These are phyloP conservation scores for Drosophila ambigua DNA, from an alignment of 1,140 invertebrate species.

Conservation along the genomic window DNA sequence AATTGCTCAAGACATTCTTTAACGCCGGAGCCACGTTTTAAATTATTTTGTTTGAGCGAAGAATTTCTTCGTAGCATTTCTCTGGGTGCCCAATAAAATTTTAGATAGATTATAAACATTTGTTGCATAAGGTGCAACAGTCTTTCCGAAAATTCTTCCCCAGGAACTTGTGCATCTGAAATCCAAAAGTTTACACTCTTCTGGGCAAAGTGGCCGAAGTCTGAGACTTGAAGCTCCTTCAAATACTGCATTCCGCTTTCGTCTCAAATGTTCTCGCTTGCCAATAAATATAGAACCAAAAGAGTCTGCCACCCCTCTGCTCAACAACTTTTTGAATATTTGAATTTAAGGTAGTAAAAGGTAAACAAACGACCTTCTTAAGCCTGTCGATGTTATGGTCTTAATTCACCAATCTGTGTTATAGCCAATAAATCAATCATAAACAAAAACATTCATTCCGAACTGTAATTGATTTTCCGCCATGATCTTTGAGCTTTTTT, in stretches of 20 bases:
- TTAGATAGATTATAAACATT: too few relatives aligned
- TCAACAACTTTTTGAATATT: constrained; percentile 7
- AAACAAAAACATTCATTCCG: constrained; percentile 5
- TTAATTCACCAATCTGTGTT: background rate
- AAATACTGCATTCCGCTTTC: background rate
- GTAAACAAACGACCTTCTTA: background rate
- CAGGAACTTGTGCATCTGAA: too few relatives aligned
- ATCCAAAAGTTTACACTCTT: too few relatives aligned
- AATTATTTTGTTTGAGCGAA: too few relatives aligned
- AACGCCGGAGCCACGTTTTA: too few relatives aligned
- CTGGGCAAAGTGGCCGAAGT: constrained; percentile 10
- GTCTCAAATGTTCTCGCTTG: constrained; percentile 12
- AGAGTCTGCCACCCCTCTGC: background rate
- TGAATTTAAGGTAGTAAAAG: background rate
- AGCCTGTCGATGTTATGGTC: background rate
- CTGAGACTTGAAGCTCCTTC: background rate
- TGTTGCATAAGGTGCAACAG: too few relatives aligned
- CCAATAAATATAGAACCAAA: background rate
- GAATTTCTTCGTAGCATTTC: too few relatives aligned
- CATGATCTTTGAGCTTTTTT: too few relatives aligned
- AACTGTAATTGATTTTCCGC: constrained; percentile 22
- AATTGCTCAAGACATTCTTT: too few relatives aligned
- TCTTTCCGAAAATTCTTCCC: too few relatives aligned
- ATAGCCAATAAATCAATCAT: constrained; percentile 6
- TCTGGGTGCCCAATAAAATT: too few relatives aligned